A percentile compares a stretch with the other conserved stretches of the same genome.
These are phyloP conservation scores for Drosophila kepulauana DNA, from an alignment of 1,140 invertebrate genomes.

Conservation along the genomic window DNA sequence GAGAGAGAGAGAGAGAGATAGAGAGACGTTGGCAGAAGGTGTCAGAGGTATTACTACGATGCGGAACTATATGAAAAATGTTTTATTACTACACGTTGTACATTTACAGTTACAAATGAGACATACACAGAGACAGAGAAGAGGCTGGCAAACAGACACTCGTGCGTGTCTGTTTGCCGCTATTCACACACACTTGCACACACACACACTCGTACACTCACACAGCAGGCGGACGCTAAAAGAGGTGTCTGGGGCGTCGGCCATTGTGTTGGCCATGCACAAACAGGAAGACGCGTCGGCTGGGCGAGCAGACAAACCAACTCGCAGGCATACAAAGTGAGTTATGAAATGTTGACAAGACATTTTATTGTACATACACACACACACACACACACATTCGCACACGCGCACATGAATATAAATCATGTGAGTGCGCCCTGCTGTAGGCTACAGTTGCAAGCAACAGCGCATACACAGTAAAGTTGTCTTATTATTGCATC, in stretches of 20 bases:
- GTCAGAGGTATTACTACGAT: constrained; percentile 38
- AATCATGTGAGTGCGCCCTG: constrained; percentile 45
- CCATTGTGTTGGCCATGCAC: constrained; percentile 70
- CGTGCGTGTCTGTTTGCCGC: constrained; percentile 70
- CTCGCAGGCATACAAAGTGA: constrained; percentile 64
- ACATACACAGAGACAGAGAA: constrained; percentile 34
- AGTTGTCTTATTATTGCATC: constrained; percentile 78
- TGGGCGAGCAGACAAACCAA: neutral
- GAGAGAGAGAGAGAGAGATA: neutral
- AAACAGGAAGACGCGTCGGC: constrained; percentile 55
- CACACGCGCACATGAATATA: constrained; percentile 36
- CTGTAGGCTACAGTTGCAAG: constrained; percentile 51
- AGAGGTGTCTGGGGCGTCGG: constrained; percentile 51
- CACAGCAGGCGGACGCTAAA: neutral
- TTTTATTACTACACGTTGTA: constrained; percentile 71
- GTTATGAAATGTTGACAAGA: constrained; percentile 83
- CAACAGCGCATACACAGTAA: constrained; percentile 48
- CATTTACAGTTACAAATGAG: constrained; percentile 73
- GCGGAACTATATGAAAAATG: constrained; percentile 74
- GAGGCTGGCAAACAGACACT: constrained; percentile 67
- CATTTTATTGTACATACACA: constrained; percentile 71
- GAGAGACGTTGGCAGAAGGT: constrained; percentile 4
- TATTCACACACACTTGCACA: constrained; percentile 49
- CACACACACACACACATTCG: constrained; percentile 24
- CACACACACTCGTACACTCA: neutral